Evolutionary conservation across 2,113 vertebrate genomes (phyloP).

Genomic region (Podarcis raffonei): DNA sequence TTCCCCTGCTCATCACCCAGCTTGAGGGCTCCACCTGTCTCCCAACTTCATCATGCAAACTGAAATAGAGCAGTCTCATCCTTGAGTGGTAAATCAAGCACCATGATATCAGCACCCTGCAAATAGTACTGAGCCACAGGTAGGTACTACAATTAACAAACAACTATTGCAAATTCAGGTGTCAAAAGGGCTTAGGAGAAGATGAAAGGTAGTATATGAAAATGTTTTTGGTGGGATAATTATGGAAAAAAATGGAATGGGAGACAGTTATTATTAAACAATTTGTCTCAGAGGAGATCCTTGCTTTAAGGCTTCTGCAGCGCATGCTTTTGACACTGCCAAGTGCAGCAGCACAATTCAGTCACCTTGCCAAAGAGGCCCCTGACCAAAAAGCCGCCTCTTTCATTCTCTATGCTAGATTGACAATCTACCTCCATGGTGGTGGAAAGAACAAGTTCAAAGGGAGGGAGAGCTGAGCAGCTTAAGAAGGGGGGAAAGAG

Average conservation of each 20-base stretch:
- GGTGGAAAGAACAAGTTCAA: conserved; percentile 1
- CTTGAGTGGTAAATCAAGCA: neutral
- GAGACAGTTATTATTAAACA: conserved; percentile 28
- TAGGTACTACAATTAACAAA: conserved; percentile 13
- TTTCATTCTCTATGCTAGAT: conserved; percentile 44
- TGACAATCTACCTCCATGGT: conserved; percentile 28
- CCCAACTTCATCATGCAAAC: neutral
- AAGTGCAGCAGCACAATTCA: neutral
- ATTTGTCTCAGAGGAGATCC: conserved; percentile 11
- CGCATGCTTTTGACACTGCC: neutral
- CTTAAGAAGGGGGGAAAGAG: neutral
- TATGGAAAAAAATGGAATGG: conserved; percentile 3
- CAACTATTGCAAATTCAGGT: neutral
- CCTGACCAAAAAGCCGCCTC: conserved; percentile 20
- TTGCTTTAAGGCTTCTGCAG: neutral
- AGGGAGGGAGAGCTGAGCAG: conserved; percentile 4
- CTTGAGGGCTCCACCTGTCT: neutral
- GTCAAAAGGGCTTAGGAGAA: neutral
- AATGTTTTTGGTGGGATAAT: no score
- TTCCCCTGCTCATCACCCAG: neutral
- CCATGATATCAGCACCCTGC: neutral
- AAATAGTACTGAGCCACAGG: neutral
- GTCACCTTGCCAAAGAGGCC: neutral
- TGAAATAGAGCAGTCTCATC: conserved; percentile 14
- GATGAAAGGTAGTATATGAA: neutral